phyloP scores from a whole-genome alignment of 2,113 vertebrate species.

The Nothoprocta perdicaria region DNA sequence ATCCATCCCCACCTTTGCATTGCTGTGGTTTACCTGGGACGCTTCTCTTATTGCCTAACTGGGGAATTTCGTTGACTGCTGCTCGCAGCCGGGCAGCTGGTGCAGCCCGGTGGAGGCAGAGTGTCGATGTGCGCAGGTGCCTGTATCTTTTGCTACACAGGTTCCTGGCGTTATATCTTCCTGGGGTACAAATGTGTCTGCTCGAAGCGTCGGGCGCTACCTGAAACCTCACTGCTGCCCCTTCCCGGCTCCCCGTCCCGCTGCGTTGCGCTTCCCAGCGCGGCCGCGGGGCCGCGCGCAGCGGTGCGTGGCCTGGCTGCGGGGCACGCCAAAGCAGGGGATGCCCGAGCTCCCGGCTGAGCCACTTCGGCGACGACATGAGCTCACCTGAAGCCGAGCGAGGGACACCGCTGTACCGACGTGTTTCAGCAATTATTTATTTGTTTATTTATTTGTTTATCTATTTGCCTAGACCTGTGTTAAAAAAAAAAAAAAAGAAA shows the following conservation, averaged over 20 bases:
- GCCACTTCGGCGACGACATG: background rate
- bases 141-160: background rate
- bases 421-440: background rate
- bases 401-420: background rate
- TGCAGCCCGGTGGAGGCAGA: background rate
- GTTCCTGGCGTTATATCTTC: background rate
- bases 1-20: background rate
- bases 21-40: constrained; percentile 31
- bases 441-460: background rate
- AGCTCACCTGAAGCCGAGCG: background rate
- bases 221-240: no score
- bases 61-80: background rate
- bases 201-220: background rate
- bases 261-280: background rate
- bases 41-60: background rate
- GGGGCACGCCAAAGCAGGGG: background rate
- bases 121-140: background rate
- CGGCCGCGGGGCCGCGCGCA: background rate
- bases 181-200: background rate
- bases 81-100: background rate
- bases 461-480: background rate
- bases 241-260: background rate
- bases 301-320: background rate
- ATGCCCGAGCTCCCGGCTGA: background rate
- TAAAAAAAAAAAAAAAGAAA: background rate